Base-by-base conservation (phyloP, 2,888 invertebrate genomes). In the Melangyna quadrimaculata region DNA sequence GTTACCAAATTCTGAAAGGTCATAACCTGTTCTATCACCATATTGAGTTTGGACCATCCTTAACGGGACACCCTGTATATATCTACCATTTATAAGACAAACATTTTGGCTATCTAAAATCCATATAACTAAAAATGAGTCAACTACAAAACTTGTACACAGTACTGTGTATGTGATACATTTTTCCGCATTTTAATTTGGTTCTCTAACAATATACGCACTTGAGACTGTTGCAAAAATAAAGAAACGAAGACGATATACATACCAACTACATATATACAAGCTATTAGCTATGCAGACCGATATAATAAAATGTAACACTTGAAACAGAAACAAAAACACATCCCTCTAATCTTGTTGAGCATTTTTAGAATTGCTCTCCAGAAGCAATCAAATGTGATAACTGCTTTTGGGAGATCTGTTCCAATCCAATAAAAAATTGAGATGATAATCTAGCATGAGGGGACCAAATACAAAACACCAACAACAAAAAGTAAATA, bases 331-430 rank as follows among this genome's bases (percentile, higher is more conserved):
- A 27, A 24, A 22, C 14, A 72, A 35, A 35, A 32, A 17, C 17
- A 43, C 63, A 24, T 51, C 29, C 55, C 32, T 71, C 51, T 35
- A 71, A 71, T 75, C 65, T 65, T 57, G 24, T 59, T 32, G 40
- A 65, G 53, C 29, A 67, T 57, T 78, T 63, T 83, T 45, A 55
- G 59, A 61, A 77, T 63, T 65, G 72, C 70, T 57, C 74, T 71
- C 57, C 51, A 69, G 67, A 78, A 61, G 82, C 71, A 87, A 87
- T 87, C 78, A 87, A 71, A 87, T 78, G 87, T 74, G 87, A 78
- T 78, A 82, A 87, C 78, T 59, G 87, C 78, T 78, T 74, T 35
- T 77, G 80, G 72, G 80, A 73, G 24, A 69, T 73, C 77, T 69
- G 37, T 57, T 70, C 51, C 53, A 78, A 71, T 74, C 70, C 65